A percentile compares a stretch with the other conserved stretches of the same genome.
Conservation (phyloP, 53 echinoderm and acorn worm species). For the Pentamera pediparva region DNA sequence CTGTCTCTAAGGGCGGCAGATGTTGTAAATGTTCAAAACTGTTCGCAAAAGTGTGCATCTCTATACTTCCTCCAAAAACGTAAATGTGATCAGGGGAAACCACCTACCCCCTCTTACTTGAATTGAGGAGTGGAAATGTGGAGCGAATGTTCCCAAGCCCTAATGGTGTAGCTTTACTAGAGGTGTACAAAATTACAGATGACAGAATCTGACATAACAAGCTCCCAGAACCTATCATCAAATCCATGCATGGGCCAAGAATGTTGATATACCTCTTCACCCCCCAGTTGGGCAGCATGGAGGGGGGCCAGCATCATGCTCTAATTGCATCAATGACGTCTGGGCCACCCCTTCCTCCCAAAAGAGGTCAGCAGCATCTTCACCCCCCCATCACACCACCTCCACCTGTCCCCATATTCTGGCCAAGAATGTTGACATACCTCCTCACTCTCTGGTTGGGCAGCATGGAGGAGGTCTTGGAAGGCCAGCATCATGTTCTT, state of each 20-base stretch:
- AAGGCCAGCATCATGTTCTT: constrained; percentile 82
- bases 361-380: constrained; percentile 82
- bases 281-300: constrained; percentile 76
- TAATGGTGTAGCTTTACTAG: no score
- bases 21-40: no score
- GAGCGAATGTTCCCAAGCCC: no score
- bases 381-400: constrained; percentile 55
- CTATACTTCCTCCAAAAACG: no score
- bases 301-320: constrained; percentile 84
- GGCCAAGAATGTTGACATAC: constrained; percentile 26
- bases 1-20: no score
- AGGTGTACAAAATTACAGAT: no score
- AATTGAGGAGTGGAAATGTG: no score
- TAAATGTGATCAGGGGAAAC: no score
- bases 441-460: constrained; percentile 79
- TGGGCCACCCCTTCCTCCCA: constrained; percentile 68
- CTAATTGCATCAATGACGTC: constrained; percentile 73
- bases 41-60: no score
- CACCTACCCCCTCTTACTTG: no score
- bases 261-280: constrained; percentile 56
- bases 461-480: constrained; percentile 84
- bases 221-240: no score
- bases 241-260: not conserved
- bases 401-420: not conserved
- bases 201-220: no score